Conservation (phyloP, 2,888 invertebrate species). For the Endotricha flammealis region DNA sequence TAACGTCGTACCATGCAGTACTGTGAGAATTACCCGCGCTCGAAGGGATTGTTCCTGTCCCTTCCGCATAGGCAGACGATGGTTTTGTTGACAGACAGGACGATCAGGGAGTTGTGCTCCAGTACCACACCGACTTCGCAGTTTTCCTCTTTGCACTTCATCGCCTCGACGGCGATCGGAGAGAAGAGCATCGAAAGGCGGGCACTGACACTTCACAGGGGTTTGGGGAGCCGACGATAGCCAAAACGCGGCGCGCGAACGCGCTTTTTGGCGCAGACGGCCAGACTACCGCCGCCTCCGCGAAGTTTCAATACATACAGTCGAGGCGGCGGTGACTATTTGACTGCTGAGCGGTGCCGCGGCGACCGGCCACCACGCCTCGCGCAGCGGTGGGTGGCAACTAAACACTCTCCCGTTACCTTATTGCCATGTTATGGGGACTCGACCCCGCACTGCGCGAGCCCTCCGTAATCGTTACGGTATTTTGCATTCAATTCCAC, state of each 20-base stretch:
- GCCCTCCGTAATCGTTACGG: slow-evolving; percentile 44
- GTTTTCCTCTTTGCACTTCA: slow-evolving; percentile 79
- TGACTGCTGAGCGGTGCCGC: slow-evolving; percentile 57
- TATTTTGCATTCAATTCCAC: slow-evolving; percentile 40
- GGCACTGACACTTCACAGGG: slow-evolving; percentile 58
- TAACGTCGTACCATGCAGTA: slow-evolving; percentile 42
- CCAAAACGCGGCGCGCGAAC: slow-evolving; percentile 48
- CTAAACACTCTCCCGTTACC: slow-evolving; percentile 74
- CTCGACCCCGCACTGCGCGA: slow-evolving; percentile 63
- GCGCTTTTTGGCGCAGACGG: slow-evolving; percentile 67
- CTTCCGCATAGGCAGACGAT: slow-evolving; percentile 75
- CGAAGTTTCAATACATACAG: slow-evolving; percentile 55
- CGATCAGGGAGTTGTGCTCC: slow-evolving; percentile 73
- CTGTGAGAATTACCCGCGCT: slow-evolving; percentile 70
- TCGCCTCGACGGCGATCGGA: slow-evolving; percentile 75
- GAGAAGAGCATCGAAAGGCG: slow-evolving; percentile 73
- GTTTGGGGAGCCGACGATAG: slow-evolving; percentile 39
- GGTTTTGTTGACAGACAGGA: slow-evolving; percentile 72
- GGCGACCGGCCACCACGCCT: slow-evolving; percentile 60
- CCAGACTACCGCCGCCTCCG: slow-evolving; percentile 57
- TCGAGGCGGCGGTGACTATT: slow-evolving; percentile 67
- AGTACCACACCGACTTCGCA: slow-evolving; percentile 76
- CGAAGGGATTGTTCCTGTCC: slow-evolving; percentile 67
- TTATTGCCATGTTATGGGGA: slow-evolving; percentile 71
- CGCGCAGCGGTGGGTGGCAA: slow-evolving; percentile 70